A percentile compares a stretch with the other conserved stretches of the same genome.
Evolutionary conservation across 2,888 invertebrate species (phyloP).

Genomic region (Tetragonula carbonaria): DNA sequence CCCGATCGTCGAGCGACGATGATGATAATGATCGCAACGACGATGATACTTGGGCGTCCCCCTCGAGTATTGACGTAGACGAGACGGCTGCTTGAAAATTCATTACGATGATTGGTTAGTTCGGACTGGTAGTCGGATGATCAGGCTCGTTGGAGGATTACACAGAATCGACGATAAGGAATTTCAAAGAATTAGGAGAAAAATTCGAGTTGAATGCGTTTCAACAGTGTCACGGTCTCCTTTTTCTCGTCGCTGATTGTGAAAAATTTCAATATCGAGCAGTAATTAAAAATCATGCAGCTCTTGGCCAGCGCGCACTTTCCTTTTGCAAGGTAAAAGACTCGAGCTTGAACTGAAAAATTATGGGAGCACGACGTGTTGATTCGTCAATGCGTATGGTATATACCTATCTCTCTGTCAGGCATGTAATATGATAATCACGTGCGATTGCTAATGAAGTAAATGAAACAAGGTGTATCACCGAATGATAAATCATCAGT

Average conservation of each 20-base stretch:
- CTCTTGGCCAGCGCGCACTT: too few relatives aligned
- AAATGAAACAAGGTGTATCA: background rate
- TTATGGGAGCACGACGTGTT: background rate
- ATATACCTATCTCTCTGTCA: background rate
- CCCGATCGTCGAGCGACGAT: slow-evolving; percentile 11
- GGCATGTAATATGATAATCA: background rate
- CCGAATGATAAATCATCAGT: background rate
- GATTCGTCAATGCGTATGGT: background rate
- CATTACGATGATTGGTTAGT: slow-evolving; percentile 3
- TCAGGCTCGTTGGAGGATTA: background rate
- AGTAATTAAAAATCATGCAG: too few relatives aligned
- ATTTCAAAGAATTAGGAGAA: background rate
- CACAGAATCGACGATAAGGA: background rate
- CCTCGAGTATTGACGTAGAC: slow-evolving; percentile 58
- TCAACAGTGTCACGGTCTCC: too few relatives aligned
- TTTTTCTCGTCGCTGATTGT: too few relatives aligned
- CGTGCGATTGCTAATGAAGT: background rate
- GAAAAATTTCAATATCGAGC: too few relatives aligned
- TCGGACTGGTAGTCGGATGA: too few relatives aligned
- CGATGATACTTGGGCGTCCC: slow-evolving; percentile 51
- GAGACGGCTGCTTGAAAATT: slow-evolving; percentile 27
- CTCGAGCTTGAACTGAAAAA: background rate
- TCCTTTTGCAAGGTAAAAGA: too few relatives aligned
- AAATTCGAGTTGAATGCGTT: too few relatives aligned
- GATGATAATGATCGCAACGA: slow-evolving; percentile 17